Evolutionary conservation across 2,797 vertebrate species (phyloP).

Genomic region (Alauda arvensis): DNA sequence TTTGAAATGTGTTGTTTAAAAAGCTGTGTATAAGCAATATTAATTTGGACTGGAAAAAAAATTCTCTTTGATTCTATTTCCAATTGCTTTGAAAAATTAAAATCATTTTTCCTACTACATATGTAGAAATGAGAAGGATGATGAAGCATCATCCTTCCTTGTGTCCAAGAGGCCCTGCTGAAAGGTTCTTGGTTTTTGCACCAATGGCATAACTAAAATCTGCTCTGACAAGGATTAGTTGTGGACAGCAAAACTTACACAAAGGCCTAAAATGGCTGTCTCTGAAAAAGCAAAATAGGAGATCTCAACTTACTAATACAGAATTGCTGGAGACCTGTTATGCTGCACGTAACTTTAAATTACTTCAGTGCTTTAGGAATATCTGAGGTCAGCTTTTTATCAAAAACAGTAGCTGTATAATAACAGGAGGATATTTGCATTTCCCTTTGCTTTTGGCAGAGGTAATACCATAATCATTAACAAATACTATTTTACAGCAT

Average conservation of each 20-base stretch:
- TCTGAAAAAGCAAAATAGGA: neutral
- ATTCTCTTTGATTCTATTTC: neutral
- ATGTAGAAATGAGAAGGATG: neutral
- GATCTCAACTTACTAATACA: neutral
- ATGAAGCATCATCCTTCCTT: neutral
- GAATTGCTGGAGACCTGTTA: neutral
- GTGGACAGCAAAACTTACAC: neutral
- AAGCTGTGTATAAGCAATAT: neutral
- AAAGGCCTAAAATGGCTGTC: neutral
- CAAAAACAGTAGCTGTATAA: neutral
- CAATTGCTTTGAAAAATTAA: neutral
- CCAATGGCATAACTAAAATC: neutral
- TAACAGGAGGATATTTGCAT: neutral
- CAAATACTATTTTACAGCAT: neutral
- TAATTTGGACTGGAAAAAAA: neutral
- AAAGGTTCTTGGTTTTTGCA: neutral
- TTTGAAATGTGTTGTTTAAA: conserved; percentile 4
- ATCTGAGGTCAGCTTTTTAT: neutral
- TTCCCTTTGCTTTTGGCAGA: neutral
- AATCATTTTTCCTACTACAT: neutral
- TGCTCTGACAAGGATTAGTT: neutral
- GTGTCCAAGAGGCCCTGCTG: neutral
- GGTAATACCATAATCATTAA: neutral
- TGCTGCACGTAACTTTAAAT: neutral
- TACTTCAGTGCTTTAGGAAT: neutral